phyloP scores from a whole-genome alignment of 2,888 invertebrate species.

The Torymus texanus region DNA sequence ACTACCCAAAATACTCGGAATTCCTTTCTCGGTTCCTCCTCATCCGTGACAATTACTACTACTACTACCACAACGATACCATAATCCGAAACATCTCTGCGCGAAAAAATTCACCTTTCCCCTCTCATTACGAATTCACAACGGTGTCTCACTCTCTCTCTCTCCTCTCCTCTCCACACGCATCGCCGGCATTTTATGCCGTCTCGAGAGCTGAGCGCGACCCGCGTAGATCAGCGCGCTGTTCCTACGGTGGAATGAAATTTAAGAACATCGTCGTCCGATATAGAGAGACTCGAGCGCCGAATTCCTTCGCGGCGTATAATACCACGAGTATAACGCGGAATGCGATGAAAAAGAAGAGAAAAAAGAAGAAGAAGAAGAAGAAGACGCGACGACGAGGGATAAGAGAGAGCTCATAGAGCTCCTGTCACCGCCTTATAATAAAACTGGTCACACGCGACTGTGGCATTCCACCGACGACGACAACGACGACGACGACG shows the following conservation, averaged over 20 bases:
- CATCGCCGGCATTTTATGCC: slow-evolving; percentile 35
- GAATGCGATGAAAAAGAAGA: slow-evolving; percentile 42
- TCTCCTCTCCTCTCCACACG: background rate
- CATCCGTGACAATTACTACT: no score
- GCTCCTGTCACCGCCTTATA: slow-evolving; percentile 11
- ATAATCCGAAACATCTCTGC: no score
- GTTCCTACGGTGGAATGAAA: slow-evolving; percentile 52
- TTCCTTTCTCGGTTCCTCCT: no score
- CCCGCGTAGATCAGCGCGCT: slow-evolving; percentile 38
- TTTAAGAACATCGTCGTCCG: slow-evolving; percentile 40
- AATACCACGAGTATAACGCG: slow-evolving; percentile 39
- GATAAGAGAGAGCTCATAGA: no score
- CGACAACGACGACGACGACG: background rate
- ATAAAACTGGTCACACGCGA: slow-evolving; percentile 48
- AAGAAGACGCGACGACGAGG: background rate
- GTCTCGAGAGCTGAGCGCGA: slow-evolving; percentile 14
- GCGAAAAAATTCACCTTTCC: slow-evolving; percentile 42
- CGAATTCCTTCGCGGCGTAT: slow-evolving; percentile 40
- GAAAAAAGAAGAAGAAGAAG: slow-evolving; percentile 30
- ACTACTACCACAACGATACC: no score
- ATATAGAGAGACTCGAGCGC: background rate
- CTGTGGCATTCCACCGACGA: slow-evolving; percentile 4
- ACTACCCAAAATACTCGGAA: no score
- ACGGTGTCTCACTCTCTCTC: background rate
- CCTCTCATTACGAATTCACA: slow-evolving; percentile 50